phyloP scores from a whole-genome alignment of 2,797 vertebrate genomes.

The Pelobates cultripes region DNA sequence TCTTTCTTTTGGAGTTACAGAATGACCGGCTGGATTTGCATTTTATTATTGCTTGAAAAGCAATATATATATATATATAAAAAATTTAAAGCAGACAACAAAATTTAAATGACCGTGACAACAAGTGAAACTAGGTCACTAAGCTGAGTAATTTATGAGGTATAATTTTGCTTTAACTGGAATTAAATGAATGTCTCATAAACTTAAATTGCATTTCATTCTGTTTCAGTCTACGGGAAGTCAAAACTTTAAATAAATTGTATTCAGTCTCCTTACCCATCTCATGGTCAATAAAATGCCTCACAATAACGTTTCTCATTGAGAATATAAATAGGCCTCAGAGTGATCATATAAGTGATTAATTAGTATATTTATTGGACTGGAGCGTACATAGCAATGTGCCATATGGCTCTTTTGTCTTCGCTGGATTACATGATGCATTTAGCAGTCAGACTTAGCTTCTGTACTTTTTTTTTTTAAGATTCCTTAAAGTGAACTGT shows the following conservation, averaged over 20 bases:
- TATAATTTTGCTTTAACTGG: background rate
- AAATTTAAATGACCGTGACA: background rate
- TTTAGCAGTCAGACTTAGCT: background rate
- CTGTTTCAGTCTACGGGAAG: background rate
- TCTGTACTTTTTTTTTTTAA: slow-evolving; percentile 36
- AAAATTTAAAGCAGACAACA: no score
- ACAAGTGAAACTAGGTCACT: background rate
- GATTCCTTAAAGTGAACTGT: slow-evolving; percentile 54
- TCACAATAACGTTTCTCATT: background rate
- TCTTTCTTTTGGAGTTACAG: no score
- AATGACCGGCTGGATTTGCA: no score
- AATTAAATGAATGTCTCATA: background rate
- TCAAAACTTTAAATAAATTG: background rate
- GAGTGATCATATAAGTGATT: background rate
- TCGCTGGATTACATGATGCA: slow-evolving; percentile 22
- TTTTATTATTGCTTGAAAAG: no score
- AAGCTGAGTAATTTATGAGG: background rate
- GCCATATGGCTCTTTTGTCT: background rate
- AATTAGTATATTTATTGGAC: background rate
- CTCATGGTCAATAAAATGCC: background rate
- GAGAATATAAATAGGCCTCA: background rate
- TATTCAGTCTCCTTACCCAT: background rate
- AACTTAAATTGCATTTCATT: background rate
- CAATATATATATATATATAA: no score
- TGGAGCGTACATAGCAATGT: background rate